These are phyloP conservation scores for Peromyscus nudipes DNA, from an alignment of 2,797 vertebrate genomes.

Conservation along the genomic window DNA sequence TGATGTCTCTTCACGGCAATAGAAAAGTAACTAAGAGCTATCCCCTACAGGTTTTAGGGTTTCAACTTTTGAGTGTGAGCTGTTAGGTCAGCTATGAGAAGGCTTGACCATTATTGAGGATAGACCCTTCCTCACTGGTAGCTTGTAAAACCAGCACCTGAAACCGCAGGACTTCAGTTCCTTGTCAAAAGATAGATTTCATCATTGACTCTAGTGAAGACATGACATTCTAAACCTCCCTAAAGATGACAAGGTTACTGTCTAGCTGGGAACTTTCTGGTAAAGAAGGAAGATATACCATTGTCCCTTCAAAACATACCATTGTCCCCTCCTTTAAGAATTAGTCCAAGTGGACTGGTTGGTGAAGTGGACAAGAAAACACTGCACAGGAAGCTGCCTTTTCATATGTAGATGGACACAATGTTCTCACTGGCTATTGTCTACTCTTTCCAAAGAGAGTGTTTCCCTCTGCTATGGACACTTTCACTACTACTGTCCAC, in stretches of 20 bases:
- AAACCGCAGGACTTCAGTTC: not conserved
- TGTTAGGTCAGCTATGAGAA: not conserved
- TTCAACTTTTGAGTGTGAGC: not conserved
- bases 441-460: not conserved
- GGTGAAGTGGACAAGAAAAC: not conserved
- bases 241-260: not conserved
- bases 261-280: not conserved
- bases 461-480: not conserved
- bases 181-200: not conserved
- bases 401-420: not conserved
- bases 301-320: not conserved
- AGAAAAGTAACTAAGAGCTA: not conserved
- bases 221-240: not conserved
- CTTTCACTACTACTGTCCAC: not conserved
- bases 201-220: not conserved
- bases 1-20: not conserved
- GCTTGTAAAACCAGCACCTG: not conserved
- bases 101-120: not conserved
- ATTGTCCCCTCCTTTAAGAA: not conserved
- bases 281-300: not conserved
- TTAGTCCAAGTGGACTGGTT: not conserved
- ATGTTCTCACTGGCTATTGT: not conserved
- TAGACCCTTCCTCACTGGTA: not conserved
- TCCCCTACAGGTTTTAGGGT: not conserved
- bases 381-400: not conserved